Percentiles rank a stretch among this genome's conserved stretches.
Conservation (phyloP, 2,113 vertebrate genomes). For the Leiothrix lutea region DNA sequence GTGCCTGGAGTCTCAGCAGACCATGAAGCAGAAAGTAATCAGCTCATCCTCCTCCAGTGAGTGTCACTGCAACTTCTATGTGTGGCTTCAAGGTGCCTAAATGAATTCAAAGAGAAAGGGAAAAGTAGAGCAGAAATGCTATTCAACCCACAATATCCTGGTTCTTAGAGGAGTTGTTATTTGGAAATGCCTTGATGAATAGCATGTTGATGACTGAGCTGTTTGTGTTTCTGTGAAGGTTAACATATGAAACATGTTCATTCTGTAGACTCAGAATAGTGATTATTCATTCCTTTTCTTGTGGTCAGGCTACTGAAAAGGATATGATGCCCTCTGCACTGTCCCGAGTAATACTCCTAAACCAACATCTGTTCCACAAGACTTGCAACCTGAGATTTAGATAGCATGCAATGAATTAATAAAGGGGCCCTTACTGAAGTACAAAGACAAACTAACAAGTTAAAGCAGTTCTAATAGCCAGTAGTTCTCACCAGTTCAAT, state of each 20-base stretch:
- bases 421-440: neutral
- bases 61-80: neutral
- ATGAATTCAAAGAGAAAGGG: slow-evolving; percentile 15
- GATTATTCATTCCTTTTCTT: neutral
- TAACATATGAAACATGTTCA: neutral
- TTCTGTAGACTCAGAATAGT: neutral
- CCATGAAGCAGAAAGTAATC: slow-evolving; percentile 12
- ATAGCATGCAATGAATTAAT: neutral
- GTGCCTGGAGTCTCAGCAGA: neutral
- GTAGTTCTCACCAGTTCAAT: neutral
- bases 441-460: neutral
- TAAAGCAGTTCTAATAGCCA: neutral
- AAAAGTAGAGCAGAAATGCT: slow-evolving; percentile 10
- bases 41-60: neutral
- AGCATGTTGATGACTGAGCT: neutral
- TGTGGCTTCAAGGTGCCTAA: slow-evolving; percentile 7
- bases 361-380: neutral
- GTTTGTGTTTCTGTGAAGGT: neutral
- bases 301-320: neutral
- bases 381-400: neutral
- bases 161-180: neutral
- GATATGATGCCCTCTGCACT: neutral
- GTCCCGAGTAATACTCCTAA: neutral
- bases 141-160: neutral
- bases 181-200: neutral